A percentile compares a stretch with the other conserved stretches of the same genome.
Evolutionary conservation across 2,797 vertebrate genomes (phyloP).

Genomic region (Morelia viridis): DNA sequence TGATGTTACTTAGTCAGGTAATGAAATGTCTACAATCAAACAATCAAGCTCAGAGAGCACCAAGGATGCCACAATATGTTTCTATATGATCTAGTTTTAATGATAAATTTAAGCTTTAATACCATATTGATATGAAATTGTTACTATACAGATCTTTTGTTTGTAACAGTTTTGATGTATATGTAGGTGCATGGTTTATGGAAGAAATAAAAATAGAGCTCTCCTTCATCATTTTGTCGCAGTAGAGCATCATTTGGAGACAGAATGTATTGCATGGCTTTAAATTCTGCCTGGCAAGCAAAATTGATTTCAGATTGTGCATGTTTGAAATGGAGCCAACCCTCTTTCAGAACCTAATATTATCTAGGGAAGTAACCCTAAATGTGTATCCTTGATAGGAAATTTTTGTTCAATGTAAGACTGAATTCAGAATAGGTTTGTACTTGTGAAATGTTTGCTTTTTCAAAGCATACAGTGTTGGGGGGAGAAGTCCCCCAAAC

Average conservation of each 20-base stretch:
- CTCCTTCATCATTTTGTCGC: neutral
- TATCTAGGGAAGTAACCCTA: neutral
- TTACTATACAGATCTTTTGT: neutral
- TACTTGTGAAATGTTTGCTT: neutral
- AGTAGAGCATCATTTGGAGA: neutral
- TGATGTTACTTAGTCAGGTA: too few species aligned
- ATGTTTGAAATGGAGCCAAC: neutral
- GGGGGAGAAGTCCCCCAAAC: neutral
- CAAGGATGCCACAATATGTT: neutral
- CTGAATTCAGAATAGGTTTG: neutral
- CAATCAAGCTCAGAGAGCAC: too few species aligned
- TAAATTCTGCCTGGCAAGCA: neutral
- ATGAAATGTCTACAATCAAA: too few species aligned
- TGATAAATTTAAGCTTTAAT: neutral
- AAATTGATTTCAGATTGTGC: neutral
- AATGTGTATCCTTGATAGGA: neutral
- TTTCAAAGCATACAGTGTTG: neutral
- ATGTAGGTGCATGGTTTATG: neutral
- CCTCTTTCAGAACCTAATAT: neutral
- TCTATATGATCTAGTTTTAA: neutral
- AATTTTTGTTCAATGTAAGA: neutral
- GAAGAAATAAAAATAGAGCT: neutral
- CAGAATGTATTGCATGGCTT: neutral
- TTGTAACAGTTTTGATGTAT: neutral
- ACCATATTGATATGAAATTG: neutral